Base-by-base conservation (phyloP, 2,113 vertebrate species). In the Plestiodon gilberti region DNA sequence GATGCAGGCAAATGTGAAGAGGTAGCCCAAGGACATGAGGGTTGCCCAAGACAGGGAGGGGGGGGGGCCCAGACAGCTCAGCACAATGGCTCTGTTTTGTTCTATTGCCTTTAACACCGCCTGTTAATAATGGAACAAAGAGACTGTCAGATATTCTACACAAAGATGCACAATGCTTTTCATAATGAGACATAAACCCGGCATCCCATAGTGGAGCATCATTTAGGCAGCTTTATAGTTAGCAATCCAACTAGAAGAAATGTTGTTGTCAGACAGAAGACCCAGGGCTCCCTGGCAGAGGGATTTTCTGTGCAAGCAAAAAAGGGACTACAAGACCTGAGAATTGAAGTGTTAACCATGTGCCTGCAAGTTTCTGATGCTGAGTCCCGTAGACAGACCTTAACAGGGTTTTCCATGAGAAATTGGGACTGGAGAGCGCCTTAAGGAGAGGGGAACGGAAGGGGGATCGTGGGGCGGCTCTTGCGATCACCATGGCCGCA, bases 151-250 rank as follows among this genome's bases (percentile, higher is more conserved):
- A 61, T 8, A 2, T 40, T 62, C 38, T 8, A 77, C 79, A 70
- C 84, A 73, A 87, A 78, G 90, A 89, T 4, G 20, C 74, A 43
- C 30, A 0, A 2, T 55, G 23, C 64, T 22, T 2, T 89, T 90
- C 89, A 88, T 25, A 80, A 90, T 69, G 90, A 89, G 93, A 75
- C 90, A 88, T 79, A 82, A 38, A 0, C 22, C 2, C n/a, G 48
- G 82, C 52, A 17, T 80, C 88, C 89, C 90, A 0, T 0, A 1
- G 88, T 89, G 83, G 81, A 89, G 0, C 3, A 0, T 84, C 86
- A 88, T 91, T 89, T 69, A 85, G 33, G 52, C 82, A 90, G 78
- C 87, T 69, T 13, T 6, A 2, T 2, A 2, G 0, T 1, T 89
- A 69, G 64, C 88, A 82, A 3, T 43, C 83, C 85, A 69, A 73